Percentiles rank a stretch among this genome's conserved stretches.
These are phyloP conservation scores for Aplidium turbinatum DNA, from an alignment of 23 tunicate genomes.

Conservation along the genomic window DNA sequence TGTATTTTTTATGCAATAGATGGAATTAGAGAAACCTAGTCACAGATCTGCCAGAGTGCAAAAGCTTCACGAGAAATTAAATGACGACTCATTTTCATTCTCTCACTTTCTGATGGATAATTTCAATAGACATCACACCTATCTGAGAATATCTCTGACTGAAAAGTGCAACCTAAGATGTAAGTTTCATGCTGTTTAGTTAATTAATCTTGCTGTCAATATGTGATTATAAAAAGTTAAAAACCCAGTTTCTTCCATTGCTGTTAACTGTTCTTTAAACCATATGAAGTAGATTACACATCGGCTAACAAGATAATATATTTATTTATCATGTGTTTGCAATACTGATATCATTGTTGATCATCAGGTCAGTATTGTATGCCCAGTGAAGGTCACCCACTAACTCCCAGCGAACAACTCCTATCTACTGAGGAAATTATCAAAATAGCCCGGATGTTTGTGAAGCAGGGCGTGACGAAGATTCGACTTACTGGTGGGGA, in stretches of 20 bases:
- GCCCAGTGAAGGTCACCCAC: slow-evolving; percentile 92
- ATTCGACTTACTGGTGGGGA: slow-evolving; percentile 98
- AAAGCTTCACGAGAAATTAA: no score
- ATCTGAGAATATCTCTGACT: slow-evolving; percentile 88
- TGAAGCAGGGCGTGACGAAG: slow-evolving; percentile 78
- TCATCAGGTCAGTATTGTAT: slow-evolving; percentile 84
- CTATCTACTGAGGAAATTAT: slow-evolving; percentile 81
- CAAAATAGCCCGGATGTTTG: slow-evolving; percentile 61
- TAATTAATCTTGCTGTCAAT: not conserved
- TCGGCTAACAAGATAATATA: no score
- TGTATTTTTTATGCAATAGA: no score
- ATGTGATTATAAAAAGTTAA: not conserved
- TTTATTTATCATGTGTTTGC: no score
- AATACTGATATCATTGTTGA: not conserved
- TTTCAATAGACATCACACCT: slow-evolving; percentile 71
- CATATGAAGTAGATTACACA: no score
- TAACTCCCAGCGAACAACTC: slow-evolving; percentile 60
- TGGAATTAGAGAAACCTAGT: no score
- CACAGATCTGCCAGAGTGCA: no score
- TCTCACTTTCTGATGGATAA: slow-evolving; percentile 76
- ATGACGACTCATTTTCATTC: slow-evolving; percentile 19
- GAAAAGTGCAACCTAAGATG: slow-evolving; percentile 96
- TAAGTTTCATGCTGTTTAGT: slow-evolving; percentile 25
- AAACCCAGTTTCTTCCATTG: not conserved
- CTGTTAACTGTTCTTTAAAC: no score